Conservation (phyloP, 92 coral and sea anemone genomes). For the Bergia sp. region DNA sequence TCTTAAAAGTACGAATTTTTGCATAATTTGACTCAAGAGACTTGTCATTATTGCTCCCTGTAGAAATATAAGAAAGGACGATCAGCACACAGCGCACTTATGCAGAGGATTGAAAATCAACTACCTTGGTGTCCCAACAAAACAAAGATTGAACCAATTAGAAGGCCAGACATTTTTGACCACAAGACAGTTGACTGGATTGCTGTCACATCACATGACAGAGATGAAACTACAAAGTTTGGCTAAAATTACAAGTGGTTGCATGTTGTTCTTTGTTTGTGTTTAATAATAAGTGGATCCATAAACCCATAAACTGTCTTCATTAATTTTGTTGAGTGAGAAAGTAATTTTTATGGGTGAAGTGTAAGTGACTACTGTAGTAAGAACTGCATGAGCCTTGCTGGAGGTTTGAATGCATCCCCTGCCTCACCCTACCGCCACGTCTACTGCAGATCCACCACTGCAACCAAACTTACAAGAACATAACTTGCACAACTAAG, state of each 20-base stretch:
- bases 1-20: too few relatives aligned
- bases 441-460: too few relatives aligned
- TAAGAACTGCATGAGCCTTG: too few relatives aligned
- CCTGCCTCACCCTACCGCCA: too few relatives aligned
- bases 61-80: slow-evolving; percentile 85
- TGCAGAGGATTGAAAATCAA: slow-evolving; percentile 82
- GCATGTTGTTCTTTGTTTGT: neutral
- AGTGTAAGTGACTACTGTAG: too few relatives aligned
- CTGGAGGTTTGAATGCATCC: too few relatives aligned
- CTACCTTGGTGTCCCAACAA: slow-evolving; percentile 84
- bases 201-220: slow-evolving; percentile 76
- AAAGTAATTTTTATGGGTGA: too few relatives aligned
- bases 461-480: too few relatives aligned
- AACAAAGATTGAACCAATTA: slow-evolving; percentile 70
- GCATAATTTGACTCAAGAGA: too few relatives aligned
- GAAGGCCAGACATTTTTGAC: slow-evolving; percentile 90
- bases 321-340: too few relatives aligned
- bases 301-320: too few relatives aligned
- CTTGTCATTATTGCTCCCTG: neutral
- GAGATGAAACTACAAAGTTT: slow-evolving; percentile 70
- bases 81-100: slow-evolving; percentile 77
- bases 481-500: too few relatives aligned
- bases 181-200: slow-evolving; percentile 93
- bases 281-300: neutral
- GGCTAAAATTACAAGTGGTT: neutral